Evolutionary conservation across 1,140 invertebrate species (phyloP).

Genomic region (Holotrichia oblita): DNA sequence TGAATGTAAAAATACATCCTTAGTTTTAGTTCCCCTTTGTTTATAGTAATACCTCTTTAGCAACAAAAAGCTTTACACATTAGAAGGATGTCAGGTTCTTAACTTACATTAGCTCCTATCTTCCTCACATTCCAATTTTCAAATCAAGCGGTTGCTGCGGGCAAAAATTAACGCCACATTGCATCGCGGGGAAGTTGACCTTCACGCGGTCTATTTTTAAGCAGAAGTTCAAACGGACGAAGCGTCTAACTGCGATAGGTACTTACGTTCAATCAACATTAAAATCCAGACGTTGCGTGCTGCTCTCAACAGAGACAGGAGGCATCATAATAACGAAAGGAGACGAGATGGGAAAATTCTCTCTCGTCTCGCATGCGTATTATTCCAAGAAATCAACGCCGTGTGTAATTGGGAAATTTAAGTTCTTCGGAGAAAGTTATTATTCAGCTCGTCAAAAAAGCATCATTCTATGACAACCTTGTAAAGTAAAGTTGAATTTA

Average conservation of each 20-base stretch:
- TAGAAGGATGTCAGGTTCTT: too few relatives aligned
- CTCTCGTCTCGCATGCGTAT: background rate
- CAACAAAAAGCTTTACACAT: too few relatives aligned
- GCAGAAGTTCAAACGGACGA: background rate
- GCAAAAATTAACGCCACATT: conserved; percentile 2
- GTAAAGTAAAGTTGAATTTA: background rate
- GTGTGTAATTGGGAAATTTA: conserved; percentile 16
- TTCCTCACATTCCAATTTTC: conserved; percentile 3
- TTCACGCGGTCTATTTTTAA: conserved; percentile 15
- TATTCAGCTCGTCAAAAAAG: conserved; percentile 15
- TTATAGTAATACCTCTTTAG: too few relatives aligned
- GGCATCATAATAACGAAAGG: background rate
- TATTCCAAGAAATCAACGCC: conserved; percentile 8
- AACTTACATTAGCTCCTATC: background rate
- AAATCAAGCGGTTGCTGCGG: background rate
- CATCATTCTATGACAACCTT: background rate
- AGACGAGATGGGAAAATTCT: background rate
- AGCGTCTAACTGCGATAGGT: conserved; percentile 6
- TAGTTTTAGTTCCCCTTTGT: too few relatives aligned
- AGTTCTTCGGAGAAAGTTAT: conserved; percentile 17
- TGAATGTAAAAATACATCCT: too few relatives aligned
- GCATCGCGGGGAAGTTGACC: background rate
- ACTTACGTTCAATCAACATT: background rate
- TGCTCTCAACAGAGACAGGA: background rate
- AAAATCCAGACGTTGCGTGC: background rate